Evolutionary conservation across 2,113 vertebrate species (phyloP), one percentile per base, ranked within the genome.

Genomic region (Carassius carassius): DNA sequence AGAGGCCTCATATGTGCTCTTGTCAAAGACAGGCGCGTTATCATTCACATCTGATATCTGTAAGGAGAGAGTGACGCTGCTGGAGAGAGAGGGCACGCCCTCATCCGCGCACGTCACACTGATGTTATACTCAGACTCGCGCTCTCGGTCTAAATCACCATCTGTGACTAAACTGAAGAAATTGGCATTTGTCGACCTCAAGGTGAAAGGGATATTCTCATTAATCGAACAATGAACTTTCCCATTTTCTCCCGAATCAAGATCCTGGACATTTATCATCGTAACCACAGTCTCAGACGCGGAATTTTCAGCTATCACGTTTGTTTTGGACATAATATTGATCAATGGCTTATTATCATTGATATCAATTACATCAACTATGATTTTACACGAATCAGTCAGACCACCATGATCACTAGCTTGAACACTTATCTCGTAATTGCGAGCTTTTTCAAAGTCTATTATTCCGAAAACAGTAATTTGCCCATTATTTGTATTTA

Each of bases 41-140:
- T 94, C 94, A 83, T 94, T 94, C 1, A 93, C 91, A 29, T 94
- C 94, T 78, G 90, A 91, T 84, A 94, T 89, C 0, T 90, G 84
- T 78, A 93, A 89, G 44, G 65, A 92, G 58, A 90, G 87, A 90
- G 89, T 88, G 88, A 91, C 88, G 37, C 88, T 91, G 83, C 85
- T 93, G 79, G 91, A 93, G 84, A 93, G 91, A 56, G 91, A 91
- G 82, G 91, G 90, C 0, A 86, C 69, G 80, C 91, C 89, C 60
- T 90, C 86, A 73, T 88, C 87, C n/a, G 73, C 63, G 21, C 82
- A 86, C 80, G 49, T 86, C 63, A 91, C 82, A 25, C 77, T 92
- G 32, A 90, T 90, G 35, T 63, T 90, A 82, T 91, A 91, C 4
- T 85, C 83, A 14, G 89, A 41, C 0, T 23, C 79, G 60, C 44